phyloP scores from a whole-genome alignment of 2,113 vertebrate species.

The Gobius niger region DNA sequence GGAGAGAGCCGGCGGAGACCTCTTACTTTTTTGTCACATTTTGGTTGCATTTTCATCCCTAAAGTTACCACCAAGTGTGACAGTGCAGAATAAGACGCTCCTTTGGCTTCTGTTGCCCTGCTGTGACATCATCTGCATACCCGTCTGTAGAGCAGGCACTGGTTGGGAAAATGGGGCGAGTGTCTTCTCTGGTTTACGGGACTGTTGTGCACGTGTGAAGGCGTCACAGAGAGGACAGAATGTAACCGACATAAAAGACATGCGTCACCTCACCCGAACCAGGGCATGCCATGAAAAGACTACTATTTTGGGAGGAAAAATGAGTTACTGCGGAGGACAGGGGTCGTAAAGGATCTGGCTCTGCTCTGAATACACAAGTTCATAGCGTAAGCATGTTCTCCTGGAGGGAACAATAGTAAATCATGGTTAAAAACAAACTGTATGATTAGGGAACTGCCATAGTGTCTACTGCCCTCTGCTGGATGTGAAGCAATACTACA shows the following conservation, averaged over 20 bases:
- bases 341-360: no score
- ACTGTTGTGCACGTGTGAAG: constrained; percentile 27
- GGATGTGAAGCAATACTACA: constrained; percentile 17
- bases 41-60: no score
- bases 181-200: constrained; percentile 32
- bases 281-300: neutral
- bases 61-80: constrained; percentile 17
- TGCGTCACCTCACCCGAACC: constrained; percentile 4
- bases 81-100: constrained; percentile 40
- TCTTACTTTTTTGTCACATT: no score
- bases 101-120: no score
- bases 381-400: no score
- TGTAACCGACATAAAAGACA: constrained; percentile 18
- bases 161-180: no score
- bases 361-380: no score
- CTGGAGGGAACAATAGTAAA: no score
- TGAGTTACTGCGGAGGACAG: neutral
- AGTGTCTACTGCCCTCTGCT: constrained; percentile 72
- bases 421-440: neutral
- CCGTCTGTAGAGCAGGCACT: no score
- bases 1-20: no score
- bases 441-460: neutral
- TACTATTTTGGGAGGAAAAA: no score
- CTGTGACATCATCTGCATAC: no score
- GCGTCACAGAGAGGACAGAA: constrained; percentile 31